Evolutionary conservation across 2,113 vertebrate genomes (phyloP).

Genomic region (Crotalus tigris): DNA sequence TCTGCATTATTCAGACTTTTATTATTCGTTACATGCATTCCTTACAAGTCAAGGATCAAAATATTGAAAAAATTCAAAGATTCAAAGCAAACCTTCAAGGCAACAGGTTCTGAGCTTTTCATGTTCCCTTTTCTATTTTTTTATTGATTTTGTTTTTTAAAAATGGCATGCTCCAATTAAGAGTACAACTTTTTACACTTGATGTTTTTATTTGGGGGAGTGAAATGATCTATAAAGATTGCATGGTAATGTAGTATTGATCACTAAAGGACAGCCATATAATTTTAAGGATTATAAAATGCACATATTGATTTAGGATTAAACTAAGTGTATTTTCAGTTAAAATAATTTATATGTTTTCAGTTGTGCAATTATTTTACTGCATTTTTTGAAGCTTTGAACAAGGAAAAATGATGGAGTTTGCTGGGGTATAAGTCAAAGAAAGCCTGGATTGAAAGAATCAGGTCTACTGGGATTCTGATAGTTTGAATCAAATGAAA

Average conservation of each 20-base stretch:
- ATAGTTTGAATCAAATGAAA: not conserved
- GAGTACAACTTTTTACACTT: not conserved
- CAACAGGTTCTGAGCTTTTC: not conserved
- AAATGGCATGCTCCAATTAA: not conserved
- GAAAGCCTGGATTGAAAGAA: not conserved
- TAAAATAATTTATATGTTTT: not conserved
- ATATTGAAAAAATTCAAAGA: not conserved
- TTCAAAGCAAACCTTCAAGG: not conserved
- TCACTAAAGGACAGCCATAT: not conserved
- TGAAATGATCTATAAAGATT: not conserved
- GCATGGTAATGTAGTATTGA: not conserved
- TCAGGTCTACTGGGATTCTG: not conserved
- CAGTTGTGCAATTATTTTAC: not conserved
- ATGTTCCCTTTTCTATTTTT: not conserved
- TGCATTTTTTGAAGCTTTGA: not conserved
- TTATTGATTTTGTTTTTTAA: not conserved
- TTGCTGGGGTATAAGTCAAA: not conserved
- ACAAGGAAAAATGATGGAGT: not conserved
- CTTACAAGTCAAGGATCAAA: not conserved
- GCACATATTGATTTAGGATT: not conserved
- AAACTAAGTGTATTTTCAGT: not conserved
- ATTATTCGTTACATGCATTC: not conserved
- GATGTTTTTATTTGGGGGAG: too few species aligned
- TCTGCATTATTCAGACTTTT: not conserved
- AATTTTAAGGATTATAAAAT: conserved; percentile 29